Conservation (phyloP, 2,113 vertebrate species). For the Cololabis saira region DNA sequence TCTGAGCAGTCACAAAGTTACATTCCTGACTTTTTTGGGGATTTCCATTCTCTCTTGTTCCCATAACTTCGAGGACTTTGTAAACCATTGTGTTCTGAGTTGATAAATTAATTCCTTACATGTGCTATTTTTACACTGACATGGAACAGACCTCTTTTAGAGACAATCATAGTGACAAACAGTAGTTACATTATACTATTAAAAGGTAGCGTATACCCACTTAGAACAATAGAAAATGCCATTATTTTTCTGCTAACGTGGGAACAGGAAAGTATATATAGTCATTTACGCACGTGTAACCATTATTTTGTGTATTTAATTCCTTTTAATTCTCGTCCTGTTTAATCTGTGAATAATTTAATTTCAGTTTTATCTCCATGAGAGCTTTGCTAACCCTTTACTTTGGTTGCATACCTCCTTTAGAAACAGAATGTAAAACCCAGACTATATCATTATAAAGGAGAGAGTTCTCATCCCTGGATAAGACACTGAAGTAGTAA, state of each 20-base stretch:
- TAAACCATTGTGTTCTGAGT: too few relatives aligned
- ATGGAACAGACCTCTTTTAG: too few relatives aligned
- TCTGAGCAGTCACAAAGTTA: slow-evolving; percentile 1
- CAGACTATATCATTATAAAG: slow-evolving; percentile 37
- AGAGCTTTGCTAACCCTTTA: slow-evolving; percentile 45
- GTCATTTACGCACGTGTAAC: slow-evolving; percentile 13
- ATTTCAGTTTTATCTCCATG: slow-evolving; percentile 34
- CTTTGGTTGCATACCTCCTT: slow-evolving; percentile 44
- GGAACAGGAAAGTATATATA: neutral
- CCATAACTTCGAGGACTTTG: too few relatives aligned
- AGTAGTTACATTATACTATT: too few relatives aligned
- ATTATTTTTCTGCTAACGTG: too few relatives aligned
- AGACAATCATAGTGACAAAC: too few relatives aligned
- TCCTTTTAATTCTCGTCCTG: slow-evolving; percentile 34
- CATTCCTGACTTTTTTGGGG: neutral
- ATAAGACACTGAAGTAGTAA: slow-evolving; percentile 59
- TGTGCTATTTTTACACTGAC: too few relatives aligned
- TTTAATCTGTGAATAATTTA: slow-evolving; percentile 41
- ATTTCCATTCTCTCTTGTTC: too few relatives aligned
- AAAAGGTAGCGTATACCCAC: too few relatives aligned
- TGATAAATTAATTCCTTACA: too few relatives aligned
- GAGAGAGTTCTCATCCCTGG: slow-evolving; percentile 45
- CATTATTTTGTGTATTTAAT: slow-evolving; percentile 16
- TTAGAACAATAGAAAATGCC: too few relatives aligned
- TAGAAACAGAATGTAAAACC: slow-evolving; percentile 53